Base-by-base conservation (phyloP, 2,888 invertebrate species). In the Trilocha varians region DNA sequence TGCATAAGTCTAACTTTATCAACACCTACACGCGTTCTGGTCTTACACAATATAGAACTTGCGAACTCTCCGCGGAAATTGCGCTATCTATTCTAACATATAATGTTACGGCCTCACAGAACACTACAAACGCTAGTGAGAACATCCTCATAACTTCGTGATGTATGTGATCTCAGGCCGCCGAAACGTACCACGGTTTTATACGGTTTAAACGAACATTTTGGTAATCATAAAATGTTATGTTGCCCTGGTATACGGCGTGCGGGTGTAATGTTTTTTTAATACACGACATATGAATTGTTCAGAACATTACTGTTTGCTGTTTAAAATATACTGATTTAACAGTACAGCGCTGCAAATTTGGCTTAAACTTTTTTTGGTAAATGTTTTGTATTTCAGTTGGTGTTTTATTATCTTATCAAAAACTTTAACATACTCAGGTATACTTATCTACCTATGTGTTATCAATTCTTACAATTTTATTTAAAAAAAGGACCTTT, bases 21-120 rank as follows among this genome's bases (percentile, higher is more conserved):
- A 25, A 11, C 5, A 25, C 25, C 25, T 25, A 25, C 25, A 25
- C 11, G 11, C 4, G 11, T 25, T 25, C 25, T 25, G 34, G 34
- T 6, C 13, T 48, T 47, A 45, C 15, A 46, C 33, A 44, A 38
- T 47, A 43, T 52, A 44, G 46, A 47, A 48, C 34, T 25, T 25
- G 11, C 25, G 45, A 44, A 48, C 47, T 47, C 37, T 36, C 45
- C 44, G 42, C 37, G 50, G 49, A 54, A 59, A 56, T 57, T 54
- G 44, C 49, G 39, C 45, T 49, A 51, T 50, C 49, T 49, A 45
- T 55, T 55, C 43, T 48, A 52, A 50, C 46, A 43, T 47, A 40
- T 46, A 47, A 46, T 45, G 47, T 50, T 42, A 49, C 42, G 45
- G 41, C 48, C 45, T 44, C 47, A 44, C 44, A 48, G 25, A 25